Percentiles rank a stretch among this genome's conserved stretches.
phyloP scores from a whole-genome alignment of 2,113 vertebrate species.

The Puma concolor region DNA sequence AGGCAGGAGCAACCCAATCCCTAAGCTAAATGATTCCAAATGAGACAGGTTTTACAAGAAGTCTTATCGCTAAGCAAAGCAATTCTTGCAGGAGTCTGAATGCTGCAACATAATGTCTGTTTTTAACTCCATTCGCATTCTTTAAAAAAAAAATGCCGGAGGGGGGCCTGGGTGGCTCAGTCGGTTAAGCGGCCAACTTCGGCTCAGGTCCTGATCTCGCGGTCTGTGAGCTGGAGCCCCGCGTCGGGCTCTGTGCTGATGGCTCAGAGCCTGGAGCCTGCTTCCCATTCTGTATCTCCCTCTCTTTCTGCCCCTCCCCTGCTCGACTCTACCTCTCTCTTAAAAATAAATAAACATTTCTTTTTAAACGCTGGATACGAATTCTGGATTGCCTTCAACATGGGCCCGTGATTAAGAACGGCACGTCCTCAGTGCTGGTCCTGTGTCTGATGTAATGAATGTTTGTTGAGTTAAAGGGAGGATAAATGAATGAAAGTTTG shows the following conservation, averaged over 20 bases:
- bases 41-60: slow-evolving; percentile 1
- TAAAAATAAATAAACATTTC: background rate
- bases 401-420: background rate
- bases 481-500: background rate
- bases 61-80: background rate
- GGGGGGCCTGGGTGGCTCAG: no score
- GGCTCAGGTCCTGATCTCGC: no score
- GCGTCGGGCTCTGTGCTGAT: no score
- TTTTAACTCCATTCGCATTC: background rate
- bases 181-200: no score
- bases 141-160: background rate
- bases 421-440: background rate
- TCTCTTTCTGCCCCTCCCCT: no score
- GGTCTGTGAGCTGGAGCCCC: no score
- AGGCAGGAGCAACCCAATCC: background rate
- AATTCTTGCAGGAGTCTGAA: background rate
- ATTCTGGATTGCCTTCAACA: slow-evolving; percentile 28
- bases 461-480: background rate
- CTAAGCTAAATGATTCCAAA: background rate
- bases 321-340: no score
- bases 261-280: no score
- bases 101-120: background rate
- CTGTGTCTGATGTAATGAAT: background rate
- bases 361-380: background rate
- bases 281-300: no score